Conservation (phyloP, 2,888 invertebrate species). For the Uloborus plumipes region DNA sequence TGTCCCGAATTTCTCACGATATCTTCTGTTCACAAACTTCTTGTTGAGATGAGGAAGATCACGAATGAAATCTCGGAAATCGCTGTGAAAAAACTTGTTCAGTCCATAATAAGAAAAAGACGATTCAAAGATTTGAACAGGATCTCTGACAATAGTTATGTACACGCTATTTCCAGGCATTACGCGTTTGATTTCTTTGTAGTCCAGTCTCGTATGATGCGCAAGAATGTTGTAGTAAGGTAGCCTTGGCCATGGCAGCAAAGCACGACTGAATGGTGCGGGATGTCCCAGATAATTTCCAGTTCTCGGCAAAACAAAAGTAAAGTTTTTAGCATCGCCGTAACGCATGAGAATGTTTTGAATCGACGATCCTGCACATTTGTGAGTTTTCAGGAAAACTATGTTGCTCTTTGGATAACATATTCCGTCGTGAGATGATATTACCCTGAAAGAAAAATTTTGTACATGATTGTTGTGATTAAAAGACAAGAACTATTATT, state of each 20-base stretch:
- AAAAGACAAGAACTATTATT: too few relatives aligned
- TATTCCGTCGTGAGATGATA: slow-evolving; percentile 14
- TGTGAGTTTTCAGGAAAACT: slow-evolving; percentile 70
- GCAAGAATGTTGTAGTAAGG: slow-evolving; percentile 66
- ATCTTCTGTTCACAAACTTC: slow-evolving; percentile 20
- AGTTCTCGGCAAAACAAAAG: slow-evolving; percentile 67
- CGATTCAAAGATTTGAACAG: slow-evolving; percentile 66
- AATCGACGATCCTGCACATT: slow-evolving; percentile 69
- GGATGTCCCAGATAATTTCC: slow-evolving; percentile 68
- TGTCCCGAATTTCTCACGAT: slow-evolving; percentile 66
- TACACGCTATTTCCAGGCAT: slow-evolving; percentile 66
- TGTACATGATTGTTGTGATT: too few relatives aligned
- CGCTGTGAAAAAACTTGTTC: slow-evolving; percentile 31
- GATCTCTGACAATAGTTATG: slow-evolving; percentile 67
- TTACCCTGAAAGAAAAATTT: slow-evolving; percentile 1
- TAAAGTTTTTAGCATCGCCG: slow-evolving; percentile 67
- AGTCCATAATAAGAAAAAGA: slow-evolving; percentile 67
- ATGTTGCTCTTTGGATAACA: slow-evolving; percentile 68
- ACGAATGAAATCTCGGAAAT: slow-evolving; percentile 39
- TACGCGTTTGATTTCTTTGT: slow-evolving; percentile 54
- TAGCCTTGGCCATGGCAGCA: slow-evolving; percentile 60
- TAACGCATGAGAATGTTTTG: slow-evolving; percentile 69
- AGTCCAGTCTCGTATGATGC: slow-evolving; percentile 66
- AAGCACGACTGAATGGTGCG: slow-evolving; percentile 66
- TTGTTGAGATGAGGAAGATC: slow-evolving; percentile 14